Base-by-base conservation (phyloP, 2,113 vertebrate species). In the human region DNA sequence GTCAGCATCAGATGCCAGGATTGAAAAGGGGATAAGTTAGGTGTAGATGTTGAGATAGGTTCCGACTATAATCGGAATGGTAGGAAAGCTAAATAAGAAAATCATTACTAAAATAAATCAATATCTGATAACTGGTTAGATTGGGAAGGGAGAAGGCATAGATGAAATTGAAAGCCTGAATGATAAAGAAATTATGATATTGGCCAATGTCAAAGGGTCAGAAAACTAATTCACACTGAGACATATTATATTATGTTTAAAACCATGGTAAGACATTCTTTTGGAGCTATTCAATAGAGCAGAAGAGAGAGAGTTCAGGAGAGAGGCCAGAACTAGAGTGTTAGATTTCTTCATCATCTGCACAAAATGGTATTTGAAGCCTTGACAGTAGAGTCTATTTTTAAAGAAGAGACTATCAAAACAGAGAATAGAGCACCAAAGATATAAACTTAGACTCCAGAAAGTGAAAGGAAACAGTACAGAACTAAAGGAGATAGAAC, bases 91-190 rank as follows among this genome's bases (percentile, higher is more conserved):
- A n/a, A 89, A 72, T 64, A 84, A 94, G 45, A 84, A 10, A 89
- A 61, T 43, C 48, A 40, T 80, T 73, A 55, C 64, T 96, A 48
- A 94, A 92, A 94, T n/a, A 35, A 92, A 55, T 89, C n/a, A 79
- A 40, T 20, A 59, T 73, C 25, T 92, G 89, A 50, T 78, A 83
- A 68, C 23, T 89, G 43, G 30, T 79, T 87, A 70, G 3, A n/a
- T 55, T 55, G 25, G 23, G 38, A 91, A 86, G 40, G 48, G 38
- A 90, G 38, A 12, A 93, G 5, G 84, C 45, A 50, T 0, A 50
- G 68, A 91, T 73, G 35, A 79, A 88, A 94, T 40, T 61, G 59
- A 59, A 95, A 52, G 13, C 73, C 45, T 70, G 16, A 79, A 88
- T 94, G 50, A 52, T n/a, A 76, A 82, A 59, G 8, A 96, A 87